Conservation (phyloP, 2,797 vertebrate genomes). For the Eleutherodactylus coqui region DNA sequence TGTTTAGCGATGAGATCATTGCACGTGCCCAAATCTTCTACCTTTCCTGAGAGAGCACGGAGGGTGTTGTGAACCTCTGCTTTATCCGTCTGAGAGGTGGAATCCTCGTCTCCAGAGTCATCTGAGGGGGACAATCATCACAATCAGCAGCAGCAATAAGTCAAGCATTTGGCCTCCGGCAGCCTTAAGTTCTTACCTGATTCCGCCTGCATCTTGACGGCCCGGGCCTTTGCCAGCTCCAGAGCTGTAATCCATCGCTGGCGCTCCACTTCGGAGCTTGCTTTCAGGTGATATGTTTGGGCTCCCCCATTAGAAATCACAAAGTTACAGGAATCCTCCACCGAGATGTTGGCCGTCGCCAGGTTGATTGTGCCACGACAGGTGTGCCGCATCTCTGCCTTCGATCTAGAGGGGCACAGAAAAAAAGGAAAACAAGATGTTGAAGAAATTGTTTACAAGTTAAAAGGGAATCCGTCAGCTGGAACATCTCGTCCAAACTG, state of each 20-base stretch:
- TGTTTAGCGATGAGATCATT: constrained; percentile 98
- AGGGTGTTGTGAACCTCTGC: constrained; percentile 91
- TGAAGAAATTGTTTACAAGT: too few relatives aligned
- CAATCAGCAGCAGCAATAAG: neutral
- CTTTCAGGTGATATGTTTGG: constrained; percentile 96
- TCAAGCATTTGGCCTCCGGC: too few relatives aligned
- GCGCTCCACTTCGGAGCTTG: constrained; percentile 92
- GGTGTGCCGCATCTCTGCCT: constrained; percentile 97
- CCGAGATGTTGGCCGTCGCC: constrained; percentile 92
- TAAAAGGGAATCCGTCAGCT: too few relatives aligned
- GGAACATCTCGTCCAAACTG: too few relatives aligned
- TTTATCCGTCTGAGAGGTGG: constrained; percentile 83
- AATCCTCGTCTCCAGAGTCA: constrained; percentile 90
- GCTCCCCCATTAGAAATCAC: constrained; percentile 95
- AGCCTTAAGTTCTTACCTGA: constrained; percentile 78
- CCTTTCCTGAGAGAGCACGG: constrained; percentile 89
- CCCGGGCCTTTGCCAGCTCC: constrained; percentile 94
- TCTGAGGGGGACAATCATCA: constrained; percentile 74
- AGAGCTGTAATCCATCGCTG: constrained; percentile 96
- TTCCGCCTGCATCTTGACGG: constrained; percentile 90
- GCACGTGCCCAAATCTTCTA: constrained; percentile 94
- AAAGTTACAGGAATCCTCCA: constrained; percentile 97
- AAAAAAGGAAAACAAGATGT: too few relatives aligned
- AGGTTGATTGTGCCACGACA: constrained; percentile 96
- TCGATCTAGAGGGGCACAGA: constrained; percentile 79